These are phyloP conservation scores for Plagodis dolabraria DNA, from an alignment of 2,888 invertebrate genomes.

Conservation along the genomic window DNA sequence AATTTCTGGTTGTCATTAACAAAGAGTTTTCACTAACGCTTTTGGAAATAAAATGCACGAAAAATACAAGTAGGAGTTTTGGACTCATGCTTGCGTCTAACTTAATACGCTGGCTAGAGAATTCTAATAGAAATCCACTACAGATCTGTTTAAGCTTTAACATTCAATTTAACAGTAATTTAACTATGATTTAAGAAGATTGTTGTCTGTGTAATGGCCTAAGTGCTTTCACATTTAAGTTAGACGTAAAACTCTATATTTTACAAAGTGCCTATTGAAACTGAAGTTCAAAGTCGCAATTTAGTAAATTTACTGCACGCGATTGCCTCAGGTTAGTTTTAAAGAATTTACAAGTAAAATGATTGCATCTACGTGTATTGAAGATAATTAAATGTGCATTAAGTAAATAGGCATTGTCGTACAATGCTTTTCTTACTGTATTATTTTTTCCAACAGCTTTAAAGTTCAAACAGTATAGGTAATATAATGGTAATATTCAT, in stretches of 20 bases:
- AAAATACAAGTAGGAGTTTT: conserved; percentile 44
- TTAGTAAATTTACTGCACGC: conserved; percentile 23
- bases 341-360: background rate
- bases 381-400: too few species aligned
- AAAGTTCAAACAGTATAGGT: too few species aligned
- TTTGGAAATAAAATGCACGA: conserved; percentile 48
- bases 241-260: conserved; percentile 10
- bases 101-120: conserved; percentile 20
- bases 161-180: conserved; percentile 37
- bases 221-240: conserved; percentile 25
- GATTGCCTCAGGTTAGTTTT: conserved; percentile 4
- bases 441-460: too few species aligned
- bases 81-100: conserved; percentile 46
- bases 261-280: conserved; percentile 19
- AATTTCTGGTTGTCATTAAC: conserved; percentile 67
- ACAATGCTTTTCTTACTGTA: too few species aligned
- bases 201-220: conserved; percentile 17
- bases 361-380: too few species aligned
- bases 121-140: conserved; percentile 25
- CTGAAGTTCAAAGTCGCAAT: conserved; percentile 28
- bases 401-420: too few species aligned
- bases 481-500: too few species aligned
- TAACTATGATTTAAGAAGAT: conserved; percentile 6
- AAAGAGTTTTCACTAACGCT: conserved; percentile 61
- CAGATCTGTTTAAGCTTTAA: conserved; percentile 38